Base-by-base conservation (phyloP, 2,888 invertebrate genomes). In the Anarsia innoxiella region DNA sequence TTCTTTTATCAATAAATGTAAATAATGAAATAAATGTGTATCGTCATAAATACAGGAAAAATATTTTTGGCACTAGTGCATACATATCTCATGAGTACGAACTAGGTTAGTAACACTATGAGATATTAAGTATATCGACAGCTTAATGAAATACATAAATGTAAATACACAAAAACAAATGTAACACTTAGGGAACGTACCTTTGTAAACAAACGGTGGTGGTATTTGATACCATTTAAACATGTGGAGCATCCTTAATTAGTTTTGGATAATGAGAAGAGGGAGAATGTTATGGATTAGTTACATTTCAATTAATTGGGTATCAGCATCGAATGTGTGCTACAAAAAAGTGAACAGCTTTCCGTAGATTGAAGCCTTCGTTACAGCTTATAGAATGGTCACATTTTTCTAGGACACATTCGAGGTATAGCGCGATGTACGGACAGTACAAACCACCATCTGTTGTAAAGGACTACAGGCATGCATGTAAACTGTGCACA, bases 281-380 rank as follows among this genome's bases (percentile, higher is more conserved):
- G 77, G 82, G 84, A 84, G 83, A 84, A 84, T 83, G 82, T 84
- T 83, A 84, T 84, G 84, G 80, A 84, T 84, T 84, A 84, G 84
- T 84, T 73, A 77, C 71, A 77, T 70, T 69, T 69, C 60, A 70
- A 62, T 59, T 58, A 68, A 48, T 56, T 65, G 56, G 63, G 58
- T 49, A 59, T 59, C 45, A 50, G 33, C 46, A 54, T 44, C 60
- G 45, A 39, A 51, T 58, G 67, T 63, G 71, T 60, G 49, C 31
- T 64, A 64, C 61, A 65, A 62, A 66, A 70, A 69, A 65, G 63
- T 62, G 66, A n/a, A n/a, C n/a, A n/a, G n/a, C n/a, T n/a, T n/a
- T n/a, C n/a, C n/a, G n/a, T n/a, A n/a, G n/a, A n/a, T n/a, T n/a
- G n/a, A n/a, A n/a, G n/a, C n/a, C n/a, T n/a, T n/a, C n/a, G n/a